phyloP scores from a whole-genome alignment of 2,888 invertebrate species.

The Odontocolon sp. region DNA sequence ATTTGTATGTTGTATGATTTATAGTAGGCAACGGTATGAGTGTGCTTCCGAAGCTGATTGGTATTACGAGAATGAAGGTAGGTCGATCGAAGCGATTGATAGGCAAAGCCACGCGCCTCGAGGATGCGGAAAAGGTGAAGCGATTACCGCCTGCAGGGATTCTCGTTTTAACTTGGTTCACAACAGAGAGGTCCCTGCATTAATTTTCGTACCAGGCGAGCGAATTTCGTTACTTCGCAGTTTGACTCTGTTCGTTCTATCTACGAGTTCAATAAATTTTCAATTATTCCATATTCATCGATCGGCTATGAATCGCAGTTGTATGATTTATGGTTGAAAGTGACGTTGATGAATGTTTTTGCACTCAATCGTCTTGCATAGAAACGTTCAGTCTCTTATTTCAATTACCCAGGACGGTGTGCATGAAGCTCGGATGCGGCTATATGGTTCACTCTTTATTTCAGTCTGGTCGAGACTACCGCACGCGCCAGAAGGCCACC shows the following conservation, averaged over 20 bases:
- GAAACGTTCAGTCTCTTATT: conserved; percentile 24
- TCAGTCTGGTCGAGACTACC: neutral
- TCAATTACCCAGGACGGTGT: conserved; percentile 39
- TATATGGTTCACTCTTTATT: neutral
- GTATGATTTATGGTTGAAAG: conserved; percentile 14
- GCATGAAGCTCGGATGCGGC: conserved; percentile 17
- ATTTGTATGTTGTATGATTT: conserved; percentile 45
- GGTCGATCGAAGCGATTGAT: conserved; percentile 76
- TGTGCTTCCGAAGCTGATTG: conserved; percentile 66
- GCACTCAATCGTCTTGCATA: neutral
- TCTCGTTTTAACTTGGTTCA: neutral
- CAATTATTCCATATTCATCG: conserved; percentile 37
- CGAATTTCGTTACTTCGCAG: neutral
- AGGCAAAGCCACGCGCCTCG: conserved; percentile 76
- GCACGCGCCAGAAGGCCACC: conserved; percentile 59
- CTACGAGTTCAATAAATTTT: conserved; percentile 41
- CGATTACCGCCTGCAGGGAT: conserved; percentile 53
- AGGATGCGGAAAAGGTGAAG: conserved; percentile 68
- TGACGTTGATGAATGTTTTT: conserved; percentile 41
- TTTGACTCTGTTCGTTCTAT: conserved; percentile 15
- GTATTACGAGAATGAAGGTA: conserved; percentile 67
- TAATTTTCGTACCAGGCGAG: conserved; percentile 13
- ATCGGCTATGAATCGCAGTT: conserved; percentile 23
- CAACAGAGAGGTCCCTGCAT: conserved; percentile 18
- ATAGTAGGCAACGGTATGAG: conserved; percentile 43